Base-by-base conservation (phyloP, 1,140 invertebrate genomes). In the Trachelipus rathkii region DNA sequence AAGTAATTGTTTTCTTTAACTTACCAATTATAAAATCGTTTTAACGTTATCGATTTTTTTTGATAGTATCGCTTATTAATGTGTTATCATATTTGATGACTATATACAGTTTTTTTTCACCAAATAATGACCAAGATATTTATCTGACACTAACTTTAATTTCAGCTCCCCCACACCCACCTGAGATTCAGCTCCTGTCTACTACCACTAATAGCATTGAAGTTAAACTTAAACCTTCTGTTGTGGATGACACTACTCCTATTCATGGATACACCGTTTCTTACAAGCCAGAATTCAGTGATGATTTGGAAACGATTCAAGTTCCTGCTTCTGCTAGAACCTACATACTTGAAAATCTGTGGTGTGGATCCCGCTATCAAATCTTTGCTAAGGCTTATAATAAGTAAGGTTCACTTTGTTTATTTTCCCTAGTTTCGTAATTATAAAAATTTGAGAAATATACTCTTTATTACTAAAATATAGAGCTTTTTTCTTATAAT, bases 311-410 rank as follows among this genome's bases (percentile, higher is more conserved):
- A 75, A 83, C 81, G 53, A 76, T 81, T 10, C 79, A 83, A 50
- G 77, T 82, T 24, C 75, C 79, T 19, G 91, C 76, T 90, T 89
- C 82, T 21, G 90, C 90, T 44, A 90, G 92, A 71, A 93, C 93
- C 72, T 93, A 94, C 84, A 94, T 91, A 46, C 86, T 96, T 73
- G 93, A 96, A 83, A 92, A 91, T 83, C 84, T 96, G 44, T 91
- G 92, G 84, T 96, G 95, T 85, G 95, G 92, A 83, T 95, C 93
- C 75, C 91, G 92, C 87, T 97, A 93, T 87, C 93, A 95, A 84
- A 89, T 96, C 69, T 95, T 95, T 84, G 93, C 94, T 13, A 94
- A 92, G 23, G 93, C 93, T 76, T 95, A 95, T 83, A 96, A 95
- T 82, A 90, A 91, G 93, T 95, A 85, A 87, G 83, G 84, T 10